Conservation (phyloP, 2,113 vertebrate genomes). For the Mesitornis unicolor region DNA sequence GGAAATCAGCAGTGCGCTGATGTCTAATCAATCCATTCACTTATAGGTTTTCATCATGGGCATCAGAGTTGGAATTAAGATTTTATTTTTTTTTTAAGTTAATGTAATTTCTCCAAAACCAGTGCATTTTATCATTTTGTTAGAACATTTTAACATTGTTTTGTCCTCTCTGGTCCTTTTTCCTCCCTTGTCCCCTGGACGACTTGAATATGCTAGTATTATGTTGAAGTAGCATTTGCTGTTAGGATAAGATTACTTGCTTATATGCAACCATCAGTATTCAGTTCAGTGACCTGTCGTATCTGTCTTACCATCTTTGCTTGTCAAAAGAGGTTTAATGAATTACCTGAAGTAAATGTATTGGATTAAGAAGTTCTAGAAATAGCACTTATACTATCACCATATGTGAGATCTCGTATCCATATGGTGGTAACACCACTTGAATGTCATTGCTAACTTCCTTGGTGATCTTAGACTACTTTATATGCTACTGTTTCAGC, state of each 20-base stretch:
- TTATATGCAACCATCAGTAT: background rate
- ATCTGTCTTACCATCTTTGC: background rate
- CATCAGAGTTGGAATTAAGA: background rate
- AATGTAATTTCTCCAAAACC: background rate
- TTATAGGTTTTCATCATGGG: background rate
- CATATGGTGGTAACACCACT: background rate
- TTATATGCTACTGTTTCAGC: background rate
- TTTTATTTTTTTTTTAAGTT: background rate
- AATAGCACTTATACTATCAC: accelerated
- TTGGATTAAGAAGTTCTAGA: background rate
- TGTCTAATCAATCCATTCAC: background rate
- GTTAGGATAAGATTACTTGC: background rate
- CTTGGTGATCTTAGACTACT: background rate
- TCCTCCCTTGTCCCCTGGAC: background rate
- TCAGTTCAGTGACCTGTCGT: background rate
- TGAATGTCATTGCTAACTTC: background rate
- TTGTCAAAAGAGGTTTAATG: background rate
- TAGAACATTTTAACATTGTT: background rate
- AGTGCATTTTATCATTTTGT: background rate
- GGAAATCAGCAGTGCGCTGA: background rate
- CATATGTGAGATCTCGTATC: background rate
- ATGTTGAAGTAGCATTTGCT: background rate
- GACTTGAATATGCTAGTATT: background rate
- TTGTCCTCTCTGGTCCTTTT: background rate
- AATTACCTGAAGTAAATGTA: background rate